Conservation (phyloP, 2,113 vertebrate genomes). For the Chloebia gouldiae region DNA sequence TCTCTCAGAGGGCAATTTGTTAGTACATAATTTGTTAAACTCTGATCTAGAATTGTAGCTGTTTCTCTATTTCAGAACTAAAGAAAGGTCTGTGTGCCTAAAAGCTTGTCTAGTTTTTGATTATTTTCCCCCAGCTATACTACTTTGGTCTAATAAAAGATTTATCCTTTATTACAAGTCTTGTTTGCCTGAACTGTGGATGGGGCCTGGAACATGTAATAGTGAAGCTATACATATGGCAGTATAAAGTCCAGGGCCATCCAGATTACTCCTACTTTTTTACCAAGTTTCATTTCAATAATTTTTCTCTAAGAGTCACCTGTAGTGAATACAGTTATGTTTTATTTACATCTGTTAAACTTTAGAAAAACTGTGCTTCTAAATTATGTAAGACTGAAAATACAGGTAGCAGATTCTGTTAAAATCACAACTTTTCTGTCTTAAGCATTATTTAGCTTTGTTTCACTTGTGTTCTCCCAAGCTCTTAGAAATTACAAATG, state of each 20-base stretch:
- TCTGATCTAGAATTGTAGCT: not conserved
- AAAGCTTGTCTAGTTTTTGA: not conserved
- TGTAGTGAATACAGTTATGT: not conserved
- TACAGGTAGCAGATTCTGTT: not conserved
- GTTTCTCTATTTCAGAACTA: not conserved
- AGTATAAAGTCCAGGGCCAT: not conserved
- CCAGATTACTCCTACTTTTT: not conserved
- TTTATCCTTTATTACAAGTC: not conserved
- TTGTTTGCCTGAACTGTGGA: not conserved
- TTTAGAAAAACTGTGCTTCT: not conserved
- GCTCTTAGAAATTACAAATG: not conserved
- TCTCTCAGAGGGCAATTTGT: not conserved
- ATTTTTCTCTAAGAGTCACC: not conserved
- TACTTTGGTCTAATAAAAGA: not conserved
- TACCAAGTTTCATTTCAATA: not conserved
- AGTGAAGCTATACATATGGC: not conserved
- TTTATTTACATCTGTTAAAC: not conserved
- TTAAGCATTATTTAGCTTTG: not conserved
- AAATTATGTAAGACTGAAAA: not conserved
- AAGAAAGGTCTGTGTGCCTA: not conserved
- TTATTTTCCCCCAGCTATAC: not conserved
- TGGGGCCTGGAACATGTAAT: not conserved
- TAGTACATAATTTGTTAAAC: not conserved
- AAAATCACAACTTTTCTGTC: not conserved
- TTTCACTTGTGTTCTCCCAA: not conserved